These are phyloP conservation scores for Pedetes capensis DNA, from an alignment of 2,113 vertebrate species.

Conservation along the genomic window DNA sequence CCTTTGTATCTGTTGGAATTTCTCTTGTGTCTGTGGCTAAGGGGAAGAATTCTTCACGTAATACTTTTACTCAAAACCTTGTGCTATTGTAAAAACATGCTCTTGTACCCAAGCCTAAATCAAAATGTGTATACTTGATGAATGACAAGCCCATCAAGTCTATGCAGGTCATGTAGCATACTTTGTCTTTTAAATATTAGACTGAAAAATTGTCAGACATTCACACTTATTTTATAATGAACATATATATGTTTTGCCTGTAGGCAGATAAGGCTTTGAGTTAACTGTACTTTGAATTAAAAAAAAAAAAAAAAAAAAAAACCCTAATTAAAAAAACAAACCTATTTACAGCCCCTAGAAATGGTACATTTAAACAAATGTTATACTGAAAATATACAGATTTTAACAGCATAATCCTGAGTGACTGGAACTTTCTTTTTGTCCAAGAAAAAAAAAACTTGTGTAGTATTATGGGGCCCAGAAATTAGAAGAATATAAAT, in stretches of 20 bases:
- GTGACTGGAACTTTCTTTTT: background rate
- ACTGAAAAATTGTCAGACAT: slow-evolving; percentile 4
- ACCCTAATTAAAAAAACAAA: slow-evolving; percentile 20
- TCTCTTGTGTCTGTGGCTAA: background rate
- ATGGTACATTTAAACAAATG: background rate
- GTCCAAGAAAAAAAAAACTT: background rate
- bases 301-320: slow-evolving; percentile 54
- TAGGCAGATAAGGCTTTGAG: background rate
- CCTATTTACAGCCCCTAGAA: slow-evolving; percentile 6
- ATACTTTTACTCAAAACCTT: background rate
- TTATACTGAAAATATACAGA: slow-evolving; percentile 2
- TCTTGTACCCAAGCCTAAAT: background rate
- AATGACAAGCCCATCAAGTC: background rate
- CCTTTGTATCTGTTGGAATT: background rate
- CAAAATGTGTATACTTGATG: background rate
- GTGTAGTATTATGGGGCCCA: background rate
- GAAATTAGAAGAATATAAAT: background rate
- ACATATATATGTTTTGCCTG: slow-evolving; percentile 12
- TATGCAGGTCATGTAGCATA: background rate
- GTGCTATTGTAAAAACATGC: background rate
- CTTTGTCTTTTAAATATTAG: slow-evolving; percentile 38
- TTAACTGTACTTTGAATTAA: slow-evolving; percentile 43
- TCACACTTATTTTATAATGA: slow-evolving; percentile 43
- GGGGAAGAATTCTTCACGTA: background rate
- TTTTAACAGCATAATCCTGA: background rate